Base-by-base conservation (phyloP, 2,888 invertebrate genomes). In the Melitaea athalia region DNA sequence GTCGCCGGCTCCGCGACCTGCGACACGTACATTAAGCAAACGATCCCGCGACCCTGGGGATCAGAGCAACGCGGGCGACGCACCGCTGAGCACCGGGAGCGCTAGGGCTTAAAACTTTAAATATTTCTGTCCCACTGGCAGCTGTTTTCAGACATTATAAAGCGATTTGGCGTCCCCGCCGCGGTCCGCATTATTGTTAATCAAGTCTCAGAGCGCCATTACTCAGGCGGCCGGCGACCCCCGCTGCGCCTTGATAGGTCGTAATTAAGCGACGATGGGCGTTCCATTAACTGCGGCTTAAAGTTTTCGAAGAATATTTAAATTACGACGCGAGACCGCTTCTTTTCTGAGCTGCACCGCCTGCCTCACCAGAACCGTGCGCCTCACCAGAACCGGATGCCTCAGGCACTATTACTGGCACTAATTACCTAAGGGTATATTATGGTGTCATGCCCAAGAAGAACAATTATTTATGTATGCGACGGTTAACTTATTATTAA, bases 1-100 rank as follows among this genome's bases (percentile, higher is more conserved):
- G 64, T 38, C 57, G 68, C 43, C 42, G 60, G 63, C 53, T 57
- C 24, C 52, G 52, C 52, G 52, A 45, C 17, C 59, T 43, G 11
- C 64, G 45, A 64, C 69, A 67, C 69, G 67, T 71, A 69, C 71
- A 71, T 71, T 69, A 67, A 69, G 71, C 61, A 71, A 71, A 71
- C 66, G 71, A 69, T 71, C 71, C 64, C 53, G 43, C 64, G 65
- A 63, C 68, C 63, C 65, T 68, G 52, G 55, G 50, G 24, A 68
- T 71, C 63, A 66, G 49, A n/a, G 12, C 14, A 11, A 4, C 11
- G 45, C 43, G 24, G n/a, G 17, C 38, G n/a, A 38, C 12, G 33
- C 42, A 33, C 38, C 17, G 47, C 42, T 17, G 49, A 14, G 38
- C 38, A 38, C 3, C 33, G 15, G 14, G 38, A 10, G 42, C 24